Percentiles rank a stretch among this genome's conserved stretches.
Conservation (phyloP, 2,113 vertebrate species). For the Ophthalmotilapia sp. region DNA sequence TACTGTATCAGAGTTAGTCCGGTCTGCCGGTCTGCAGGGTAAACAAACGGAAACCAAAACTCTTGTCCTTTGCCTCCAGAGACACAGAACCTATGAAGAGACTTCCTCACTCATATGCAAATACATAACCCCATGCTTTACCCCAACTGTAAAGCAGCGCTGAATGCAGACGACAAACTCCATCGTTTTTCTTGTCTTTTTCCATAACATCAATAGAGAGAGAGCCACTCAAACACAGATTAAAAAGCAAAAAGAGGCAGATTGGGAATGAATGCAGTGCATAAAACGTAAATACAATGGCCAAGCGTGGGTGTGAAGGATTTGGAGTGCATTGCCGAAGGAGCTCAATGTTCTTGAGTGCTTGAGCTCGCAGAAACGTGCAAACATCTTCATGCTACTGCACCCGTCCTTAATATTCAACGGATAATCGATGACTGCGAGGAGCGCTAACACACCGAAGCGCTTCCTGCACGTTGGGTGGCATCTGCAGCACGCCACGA, state of each 20-base stretch:
- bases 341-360: neutral
- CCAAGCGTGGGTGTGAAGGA: conserved; percentile 20
- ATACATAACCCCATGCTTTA: neutral
- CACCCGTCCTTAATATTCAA: neutral
- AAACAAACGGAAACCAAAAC: neutral
- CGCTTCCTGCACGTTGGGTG: neutral
- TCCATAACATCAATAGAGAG: neutral
- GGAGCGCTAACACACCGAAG: neutral
- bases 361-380: neutral
- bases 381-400: neutral
- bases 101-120: neutral
- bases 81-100: neutral
- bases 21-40: neutral
- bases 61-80: neutral
- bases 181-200: neutral
- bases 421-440: neutral
- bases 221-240: neutral
- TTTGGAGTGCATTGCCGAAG: conserved; percentile 13
- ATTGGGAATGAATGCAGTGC: neutral
- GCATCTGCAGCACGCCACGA: neutral
- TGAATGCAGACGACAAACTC: neutral
- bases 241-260: neutral
- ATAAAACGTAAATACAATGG: conserved; percentile 21
- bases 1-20: neutral
- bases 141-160: neutral